These are phyloP conservation scores for Sisyra nigra DNA, from an alignment of 2,888 invertebrate genomes.

Conservation along the genomic window DNA sequence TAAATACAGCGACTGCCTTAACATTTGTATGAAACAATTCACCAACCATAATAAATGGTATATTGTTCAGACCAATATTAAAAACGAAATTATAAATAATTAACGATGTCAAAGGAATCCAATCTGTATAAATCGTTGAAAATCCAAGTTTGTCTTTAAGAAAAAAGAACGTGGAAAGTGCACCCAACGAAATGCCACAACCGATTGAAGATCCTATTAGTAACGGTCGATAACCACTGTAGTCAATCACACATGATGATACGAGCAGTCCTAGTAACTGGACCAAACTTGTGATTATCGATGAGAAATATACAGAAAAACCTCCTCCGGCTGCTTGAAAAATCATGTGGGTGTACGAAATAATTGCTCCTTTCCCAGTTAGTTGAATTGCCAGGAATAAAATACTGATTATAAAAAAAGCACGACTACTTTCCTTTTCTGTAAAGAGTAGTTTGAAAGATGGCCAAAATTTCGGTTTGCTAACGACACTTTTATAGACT, in stretches of 20 bases:
- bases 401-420: not conserved
- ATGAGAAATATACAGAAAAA: constrained; percentile 15
- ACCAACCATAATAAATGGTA: constrained; percentile 1
- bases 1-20: not conserved
- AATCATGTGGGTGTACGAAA: constrained; percentile 11
- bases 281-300: constrained; percentile 24
- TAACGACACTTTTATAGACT: constrained; percentile 4
- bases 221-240: constrained; percentile 35
- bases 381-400: not conserved
- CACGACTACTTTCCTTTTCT: constrained; percentile 6
- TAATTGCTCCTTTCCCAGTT: constrained; percentile 1
- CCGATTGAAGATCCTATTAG: constrained; percentile 36
- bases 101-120: constrained; percentile 36
- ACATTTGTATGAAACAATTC: constrained; percentile 2
- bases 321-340: constrained; percentile 14
- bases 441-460: constrained; percentile 5
- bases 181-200: constrained; percentile 32
- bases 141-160: constrained; percentile 19
- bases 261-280: constrained; percentile 18
- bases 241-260: constrained; percentile 25
- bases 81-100: constrained; percentile 1
- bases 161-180: constrained; percentile 36
- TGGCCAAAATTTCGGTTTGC: not conserved
- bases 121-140: constrained; percentile 24
- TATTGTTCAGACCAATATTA: constrained; percentile 1